These are phyloP conservation scores for Sebastes umbrosus DNA, from an alignment of 2,797 vertebrate genomes.

Conservation along the genomic window DNA sequence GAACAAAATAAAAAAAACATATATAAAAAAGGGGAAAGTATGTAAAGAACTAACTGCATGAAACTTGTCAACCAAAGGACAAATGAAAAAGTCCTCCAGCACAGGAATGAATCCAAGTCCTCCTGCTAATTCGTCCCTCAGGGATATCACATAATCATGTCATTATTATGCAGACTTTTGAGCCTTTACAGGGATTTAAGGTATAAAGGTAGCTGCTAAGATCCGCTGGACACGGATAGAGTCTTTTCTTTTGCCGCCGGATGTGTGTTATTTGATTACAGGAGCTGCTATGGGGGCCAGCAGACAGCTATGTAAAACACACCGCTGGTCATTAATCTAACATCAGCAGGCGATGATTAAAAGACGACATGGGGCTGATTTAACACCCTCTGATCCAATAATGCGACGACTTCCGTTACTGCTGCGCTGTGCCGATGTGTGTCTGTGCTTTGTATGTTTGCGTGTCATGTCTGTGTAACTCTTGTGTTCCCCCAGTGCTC, in stretches of 20 bases:
- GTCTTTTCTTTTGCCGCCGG: neutral
- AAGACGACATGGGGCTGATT: constrained; percentile 71
- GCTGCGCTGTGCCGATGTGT: constrained; percentile 10
- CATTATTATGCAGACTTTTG: constrained; percentile 43
- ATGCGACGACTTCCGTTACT: constrained; percentile 37
- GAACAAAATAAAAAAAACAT: neutral
- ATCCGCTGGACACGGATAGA: constrained; percentile 6
- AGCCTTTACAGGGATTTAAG: constrained; percentile 43
- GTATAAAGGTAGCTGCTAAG: constrained; percentile 7
- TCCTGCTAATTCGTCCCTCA: constrained; percentile 16
- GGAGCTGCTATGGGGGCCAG: constrained; percentile 14
- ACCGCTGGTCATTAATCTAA: constrained; percentile 60
- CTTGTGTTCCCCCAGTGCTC: constrained; percentile 16
- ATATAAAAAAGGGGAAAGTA: neutral
- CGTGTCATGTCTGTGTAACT: constrained; percentile 26
- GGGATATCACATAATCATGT: constrained; percentile 31
- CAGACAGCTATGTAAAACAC: constrained; percentile 31
- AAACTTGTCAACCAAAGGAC: neutral
- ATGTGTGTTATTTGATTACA: constrained; percentile 57
- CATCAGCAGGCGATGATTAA: constrained; percentile 73
- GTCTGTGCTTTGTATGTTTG: constrained; percentile 1
- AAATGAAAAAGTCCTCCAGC: neutral
- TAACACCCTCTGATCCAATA: constrained; percentile 66
- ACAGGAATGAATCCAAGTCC: neutral
- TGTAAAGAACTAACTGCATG: neutral